These are phyloP conservation scores for Rhimphoctona megacephalus DNA, from an alignment of 2,888 invertebrate species.

Conservation along the genomic window DNA sequence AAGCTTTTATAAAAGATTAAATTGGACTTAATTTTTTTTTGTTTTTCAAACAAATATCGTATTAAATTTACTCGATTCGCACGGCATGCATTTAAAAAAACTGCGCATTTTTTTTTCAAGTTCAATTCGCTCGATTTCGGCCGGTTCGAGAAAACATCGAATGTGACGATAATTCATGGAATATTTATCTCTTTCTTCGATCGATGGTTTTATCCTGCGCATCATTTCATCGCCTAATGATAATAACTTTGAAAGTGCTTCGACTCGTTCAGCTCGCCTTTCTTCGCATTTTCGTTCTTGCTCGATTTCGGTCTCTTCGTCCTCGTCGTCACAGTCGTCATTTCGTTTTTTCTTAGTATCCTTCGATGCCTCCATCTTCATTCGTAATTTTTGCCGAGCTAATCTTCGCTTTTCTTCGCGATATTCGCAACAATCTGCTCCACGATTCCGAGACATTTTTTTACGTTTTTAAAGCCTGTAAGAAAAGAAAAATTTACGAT, in stretches of 20 bases:
- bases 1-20: background rate
- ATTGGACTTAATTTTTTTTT: background rate
- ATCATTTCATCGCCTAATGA: constrained; percentile 62
- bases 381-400: constrained; percentile 42
- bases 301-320: constrained; percentile 41
- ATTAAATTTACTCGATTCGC: constrained; percentile 42
- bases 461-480: background rate
- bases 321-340: constrained; percentile 46
- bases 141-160: constrained; percentile 66
- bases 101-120: constrained; percentile 15
- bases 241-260: constrained; percentile 33
- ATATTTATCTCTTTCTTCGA: constrained; percentile 71
- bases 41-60: background rate
- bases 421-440: constrained; percentile 64
- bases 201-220: constrained; percentile 73
- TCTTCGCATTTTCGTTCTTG: constrained; percentile 35
- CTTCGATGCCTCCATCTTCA: constrained; percentile 24
- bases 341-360: background rate
- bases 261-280: constrained; percentile 12
- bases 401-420: constrained; percentile 38
- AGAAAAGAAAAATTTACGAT: background rate
- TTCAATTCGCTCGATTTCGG: constrained; percentile 32
- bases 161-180: constrained; percentile 67
- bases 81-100: background rate
- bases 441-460: constrained; percentile 48